These are phyloP conservation scores for Spermophilus dauricus DNA, from an alignment of 2,113 vertebrate species.

Conservation along the genomic window DNA sequence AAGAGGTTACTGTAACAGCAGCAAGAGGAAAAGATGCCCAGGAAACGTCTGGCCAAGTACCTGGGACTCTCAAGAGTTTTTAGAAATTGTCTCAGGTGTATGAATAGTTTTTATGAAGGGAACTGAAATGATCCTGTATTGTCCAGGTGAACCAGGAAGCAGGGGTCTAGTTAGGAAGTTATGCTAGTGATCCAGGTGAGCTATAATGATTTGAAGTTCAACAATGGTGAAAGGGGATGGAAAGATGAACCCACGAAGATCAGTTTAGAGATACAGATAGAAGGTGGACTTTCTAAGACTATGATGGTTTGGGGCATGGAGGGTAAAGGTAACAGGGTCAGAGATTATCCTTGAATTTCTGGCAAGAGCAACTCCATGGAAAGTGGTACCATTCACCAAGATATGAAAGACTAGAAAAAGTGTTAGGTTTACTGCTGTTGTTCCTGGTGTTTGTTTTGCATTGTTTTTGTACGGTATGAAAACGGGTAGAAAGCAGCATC, in stretches of 20 bases:
- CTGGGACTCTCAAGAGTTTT: not conserved
- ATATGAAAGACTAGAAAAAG: not conserved
- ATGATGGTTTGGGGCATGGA: not conserved
- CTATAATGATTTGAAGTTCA: not conserved
- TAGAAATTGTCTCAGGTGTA: not conserved
- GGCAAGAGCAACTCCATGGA: not conserved
- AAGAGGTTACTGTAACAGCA: not conserved
- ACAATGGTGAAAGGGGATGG: not conserved
- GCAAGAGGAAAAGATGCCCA: not conserved
- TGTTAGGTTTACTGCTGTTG: not conserved
- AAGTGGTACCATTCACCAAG: not conserved
- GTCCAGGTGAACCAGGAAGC: not conserved
- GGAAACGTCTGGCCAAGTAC: not conserved
- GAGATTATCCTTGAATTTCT: not conserved
- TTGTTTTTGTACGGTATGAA: not conserved
- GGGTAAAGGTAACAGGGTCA: not conserved
- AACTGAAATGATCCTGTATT: not conserved
- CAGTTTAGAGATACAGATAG: not conserved
- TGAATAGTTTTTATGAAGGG: not conserved
- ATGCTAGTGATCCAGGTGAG: not conserved
- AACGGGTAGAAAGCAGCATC: not conserved
- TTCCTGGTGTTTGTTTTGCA: not conserved
- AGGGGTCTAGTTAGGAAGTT: conserved; percentile 31
- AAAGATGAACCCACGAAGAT: conserved; percentile 19
- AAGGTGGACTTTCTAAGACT: not conserved